Evolutionary conservation across 2,888 invertebrate species (phyloP).

Genomic region (Chaetoderma sp.): DNA sequence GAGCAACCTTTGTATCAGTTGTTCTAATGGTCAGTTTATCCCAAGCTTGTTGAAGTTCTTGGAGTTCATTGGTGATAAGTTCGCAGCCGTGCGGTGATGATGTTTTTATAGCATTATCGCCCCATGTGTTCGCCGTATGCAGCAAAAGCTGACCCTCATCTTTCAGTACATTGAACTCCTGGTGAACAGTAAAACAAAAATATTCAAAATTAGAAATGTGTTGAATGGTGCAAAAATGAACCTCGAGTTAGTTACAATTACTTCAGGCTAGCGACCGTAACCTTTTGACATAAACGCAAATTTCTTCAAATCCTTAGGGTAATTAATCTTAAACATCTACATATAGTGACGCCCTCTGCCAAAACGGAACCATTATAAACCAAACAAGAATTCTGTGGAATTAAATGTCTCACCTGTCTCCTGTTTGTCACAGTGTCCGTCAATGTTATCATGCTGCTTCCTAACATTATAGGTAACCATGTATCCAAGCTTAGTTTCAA

Average conservation of each 20-base stretch:
- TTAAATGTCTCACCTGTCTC: too few relatives aligned
- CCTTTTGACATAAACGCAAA: neutral
- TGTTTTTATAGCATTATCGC: constrained; percentile 90
- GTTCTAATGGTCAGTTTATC: constrained; percentile 87
- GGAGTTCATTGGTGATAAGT: constrained; percentile 84
- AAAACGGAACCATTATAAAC: too few relatives aligned
- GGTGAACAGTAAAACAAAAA: too few relatives aligned
- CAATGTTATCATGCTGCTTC: too few relatives aligned
- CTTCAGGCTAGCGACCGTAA: neutral
- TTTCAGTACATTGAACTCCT: constrained; percentile 89
- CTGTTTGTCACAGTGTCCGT: too few relatives aligned
- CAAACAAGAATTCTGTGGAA: too few relatives aligned
- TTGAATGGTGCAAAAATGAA: neutral
- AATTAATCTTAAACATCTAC: neutral
- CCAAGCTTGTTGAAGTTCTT: constrained; percentile 90
- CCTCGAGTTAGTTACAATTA: neutral
- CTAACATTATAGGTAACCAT: too few relatives aligned
- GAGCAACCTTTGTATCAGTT: constrained; percentile 86
- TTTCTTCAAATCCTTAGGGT: neutral
- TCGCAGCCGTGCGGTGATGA: constrained; percentile 91
- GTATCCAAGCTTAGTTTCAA: too few relatives aligned
- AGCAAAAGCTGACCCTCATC: constrained; percentile 92
- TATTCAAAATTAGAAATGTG: neutral
- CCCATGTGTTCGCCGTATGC: constrained; percentile 88
- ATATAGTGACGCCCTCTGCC: too few relatives aligned